These are phyloP conservation scores for Epistrophe grossulariae DNA, from an alignment of 2,888 invertebrate species.

Conservation along the genomic window DNA sequence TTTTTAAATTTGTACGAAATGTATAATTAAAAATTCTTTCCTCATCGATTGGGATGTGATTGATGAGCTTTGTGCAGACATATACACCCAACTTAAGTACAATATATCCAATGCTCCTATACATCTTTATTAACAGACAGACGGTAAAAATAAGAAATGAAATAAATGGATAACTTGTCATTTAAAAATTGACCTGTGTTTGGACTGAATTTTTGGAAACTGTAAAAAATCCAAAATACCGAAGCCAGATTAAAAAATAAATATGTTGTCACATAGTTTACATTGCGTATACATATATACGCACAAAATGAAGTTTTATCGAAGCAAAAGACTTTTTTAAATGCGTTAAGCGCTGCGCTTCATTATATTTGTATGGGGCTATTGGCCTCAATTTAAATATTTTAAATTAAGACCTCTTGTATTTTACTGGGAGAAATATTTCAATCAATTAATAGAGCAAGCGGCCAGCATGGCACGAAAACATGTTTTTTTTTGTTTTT, in stretches of 20 bases:
- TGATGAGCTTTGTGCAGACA: constrained; percentile 41
- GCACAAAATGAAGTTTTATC: constrained; percentile 9
- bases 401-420: constrained; percentile 45
- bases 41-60: constrained; percentile 61
- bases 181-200: not conserved
- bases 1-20: constrained; percentile 39
- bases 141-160: no score
- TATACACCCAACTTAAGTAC: not conserved
- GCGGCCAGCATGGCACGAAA: not conserved
- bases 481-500: constrained; percentile 14
- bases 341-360: constrained; percentile 5
- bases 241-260: not conserved
- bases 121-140: constrained; percentile 44
- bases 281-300: not conserved
- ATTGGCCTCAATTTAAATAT: constrained; percentile 64
- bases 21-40: constrained; percentile 64
- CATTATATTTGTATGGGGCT: constrained; percentile 40
- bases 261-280: constrained; percentile 1
- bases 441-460: constrained; percentile 52
- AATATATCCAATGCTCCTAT: constrained; percentile 34
- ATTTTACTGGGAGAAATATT: constrained; percentile 35
- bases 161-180: not conserved
- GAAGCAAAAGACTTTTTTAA: not conserved
- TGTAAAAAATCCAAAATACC: not conserved
- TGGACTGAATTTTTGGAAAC: not conserved